Evolutionary conservation across 2,797 vertebrate genomes (phyloP).

Genomic region (Danio jaintianensis): DNA sequence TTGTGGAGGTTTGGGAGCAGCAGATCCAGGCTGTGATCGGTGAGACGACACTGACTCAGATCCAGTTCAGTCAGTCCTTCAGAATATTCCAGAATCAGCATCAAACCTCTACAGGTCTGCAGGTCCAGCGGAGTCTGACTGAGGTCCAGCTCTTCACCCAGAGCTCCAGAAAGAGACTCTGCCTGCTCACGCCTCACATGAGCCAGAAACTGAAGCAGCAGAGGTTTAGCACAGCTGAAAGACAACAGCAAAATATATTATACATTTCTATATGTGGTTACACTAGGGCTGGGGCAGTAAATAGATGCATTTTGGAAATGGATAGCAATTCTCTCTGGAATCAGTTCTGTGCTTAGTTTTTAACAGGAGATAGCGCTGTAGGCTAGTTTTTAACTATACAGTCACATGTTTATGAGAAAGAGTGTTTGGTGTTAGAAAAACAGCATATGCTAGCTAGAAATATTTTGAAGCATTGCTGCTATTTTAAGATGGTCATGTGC

Average conservation of each 20-base stretch:
- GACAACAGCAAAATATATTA: neutral
- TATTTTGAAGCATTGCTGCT: too few species aligned
- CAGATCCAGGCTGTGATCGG: constrained; percentile 60
- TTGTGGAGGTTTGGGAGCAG: constrained; percentile 68
- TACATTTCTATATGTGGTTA: neutral
- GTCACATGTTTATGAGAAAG: too few species aligned
- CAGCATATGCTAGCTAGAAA: too few species aligned
- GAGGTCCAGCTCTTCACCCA: constrained; percentile 68
- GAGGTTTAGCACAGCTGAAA: constrained; percentile 59
- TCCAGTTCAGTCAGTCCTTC: constrained; percentile 68
- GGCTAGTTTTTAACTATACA: too few species aligned
- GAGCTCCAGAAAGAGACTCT: constrained; percentile 56
- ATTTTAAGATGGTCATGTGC: too few species aligned
- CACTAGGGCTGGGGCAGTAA: too few species aligned
- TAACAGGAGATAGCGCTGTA: too few species aligned
- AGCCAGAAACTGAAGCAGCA: constrained; percentile 64
- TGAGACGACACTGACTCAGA: constrained; percentile 70
- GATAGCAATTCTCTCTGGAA: too few species aligned
- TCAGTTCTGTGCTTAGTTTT: too few species aligned
- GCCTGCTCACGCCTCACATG: constrained; percentile 44
- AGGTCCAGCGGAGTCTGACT: constrained; percentile 65
- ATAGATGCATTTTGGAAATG: too few species aligned
- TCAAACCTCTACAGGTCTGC: constrained; percentile 58
- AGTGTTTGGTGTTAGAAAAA: too few species aligned
- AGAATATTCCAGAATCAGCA: constrained; percentile 64